Evolutionary conservation across 2,888 invertebrate species (phyloP).

Genomic region (Alentia gelatinosa): DNA sequence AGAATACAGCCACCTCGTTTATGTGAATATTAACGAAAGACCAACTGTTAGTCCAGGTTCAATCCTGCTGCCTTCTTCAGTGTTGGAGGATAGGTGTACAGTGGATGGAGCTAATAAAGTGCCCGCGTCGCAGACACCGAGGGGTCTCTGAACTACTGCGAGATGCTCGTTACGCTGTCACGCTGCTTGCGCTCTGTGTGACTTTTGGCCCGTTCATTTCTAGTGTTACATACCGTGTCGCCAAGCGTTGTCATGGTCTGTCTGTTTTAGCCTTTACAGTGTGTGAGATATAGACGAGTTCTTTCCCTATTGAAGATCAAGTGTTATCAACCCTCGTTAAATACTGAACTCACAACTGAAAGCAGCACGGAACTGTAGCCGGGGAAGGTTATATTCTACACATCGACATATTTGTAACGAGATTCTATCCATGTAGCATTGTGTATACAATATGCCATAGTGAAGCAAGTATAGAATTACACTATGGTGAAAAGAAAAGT

Average conservation of each 20-base stretch:
- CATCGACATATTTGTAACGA: conserved; percentile 42
- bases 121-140: background rate
- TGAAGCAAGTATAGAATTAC: background rate
- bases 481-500: background rate
- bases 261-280: conserved; percentile 14
- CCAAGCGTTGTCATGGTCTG: background rate
- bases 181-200: background rate
- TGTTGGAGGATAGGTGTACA: background rate
- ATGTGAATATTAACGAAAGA: too few relatives aligned
- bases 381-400: conserved; percentile 31
- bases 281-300: background rate
- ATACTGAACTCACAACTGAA: background rate
- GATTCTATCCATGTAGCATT: conserved; percentile 8
- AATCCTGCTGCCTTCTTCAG: background rate
- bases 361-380: background rate
- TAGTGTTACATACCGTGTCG: background rate
- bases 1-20: background rate
- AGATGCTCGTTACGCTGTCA: background rate
- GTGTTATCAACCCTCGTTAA: background rate
- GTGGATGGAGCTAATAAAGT: background rate
- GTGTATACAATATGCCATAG: conserved; percentile 23
- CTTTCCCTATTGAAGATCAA: background rate
- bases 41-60: background rate
- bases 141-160: background rate
- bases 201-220: background rate